phyloP scores from a whole-genome alignment of 2,888 invertebrate species.

The Agriopis leucophaearia region DNA sequence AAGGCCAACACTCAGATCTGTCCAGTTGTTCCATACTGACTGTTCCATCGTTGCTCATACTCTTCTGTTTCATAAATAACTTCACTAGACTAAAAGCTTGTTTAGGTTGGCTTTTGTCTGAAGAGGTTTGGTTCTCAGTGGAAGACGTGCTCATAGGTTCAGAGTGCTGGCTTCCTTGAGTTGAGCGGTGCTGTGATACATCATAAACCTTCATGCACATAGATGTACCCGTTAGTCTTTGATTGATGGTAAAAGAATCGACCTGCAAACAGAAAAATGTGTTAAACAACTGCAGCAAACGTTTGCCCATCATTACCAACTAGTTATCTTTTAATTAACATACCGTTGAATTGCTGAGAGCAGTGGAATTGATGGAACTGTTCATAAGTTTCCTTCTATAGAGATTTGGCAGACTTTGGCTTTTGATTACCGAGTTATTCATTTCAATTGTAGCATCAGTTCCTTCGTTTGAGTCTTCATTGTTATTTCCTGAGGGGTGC shows the following conservation, averaged over 20 bases:
- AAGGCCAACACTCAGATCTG: constrained; percentile 92
- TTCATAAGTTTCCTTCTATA: constrained; percentile 84
- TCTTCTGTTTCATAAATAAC: constrained; percentile 96
- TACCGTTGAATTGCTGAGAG: constrained; percentile 91
- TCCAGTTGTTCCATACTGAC: constrained; percentile 91
- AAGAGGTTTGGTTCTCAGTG: constrained; percentile 80
- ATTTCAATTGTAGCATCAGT: constrained; percentile 86
- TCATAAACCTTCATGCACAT: constrained; percentile 83
- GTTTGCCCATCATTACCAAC: constrained; percentile 41
- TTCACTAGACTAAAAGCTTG: constrained; percentile 91
- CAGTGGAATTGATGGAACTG: constrained; percentile 83
- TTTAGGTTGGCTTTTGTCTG: constrained; percentile 86
- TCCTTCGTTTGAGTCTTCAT: constrained; percentile 86
- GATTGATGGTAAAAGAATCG: constrained; percentile 81
- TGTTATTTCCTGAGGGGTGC: constrained; percentile 92
- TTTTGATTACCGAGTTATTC: constrained; percentile 88
- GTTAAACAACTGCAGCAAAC: constrained; percentile 48
- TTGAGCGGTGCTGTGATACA: constrained; percentile 77
- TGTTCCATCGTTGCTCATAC: constrained; percentile 92
- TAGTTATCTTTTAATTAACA: constrained; percentile 60
- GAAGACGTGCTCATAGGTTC: constrained; percentile 85
- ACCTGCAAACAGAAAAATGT: constrained; percentile 68
- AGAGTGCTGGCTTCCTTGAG: constrained; percentile 79
- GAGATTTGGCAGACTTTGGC: constrained; percentile 93
- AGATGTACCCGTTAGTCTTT: constrained; percentile 76